Conservation (phyloP, 2,113 vertebrate species). For the Oryzias celebensis region DNA sequence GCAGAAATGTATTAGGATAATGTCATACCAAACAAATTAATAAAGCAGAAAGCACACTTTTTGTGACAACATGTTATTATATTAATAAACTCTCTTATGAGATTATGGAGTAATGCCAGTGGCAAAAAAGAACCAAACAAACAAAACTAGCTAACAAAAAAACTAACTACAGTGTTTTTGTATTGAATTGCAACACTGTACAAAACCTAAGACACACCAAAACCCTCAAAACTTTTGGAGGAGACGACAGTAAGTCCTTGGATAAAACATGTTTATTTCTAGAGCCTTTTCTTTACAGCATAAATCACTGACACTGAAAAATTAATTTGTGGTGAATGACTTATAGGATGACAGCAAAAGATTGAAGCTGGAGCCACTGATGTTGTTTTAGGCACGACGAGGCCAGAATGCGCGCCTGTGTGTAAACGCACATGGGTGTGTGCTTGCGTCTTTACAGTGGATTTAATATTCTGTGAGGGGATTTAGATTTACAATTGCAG, state of each 20-base stretch:
- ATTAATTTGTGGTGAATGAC: conserved; percentile 63
- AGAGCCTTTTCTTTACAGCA: conserved; percentile 52
- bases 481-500: conserved; percentile 26
- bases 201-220: conserved; percentile 15
- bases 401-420: conserved; percentile 11
- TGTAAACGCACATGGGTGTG: conserved; percentile 1
- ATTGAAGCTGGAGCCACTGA: conserved; percentile 50
- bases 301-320: conserved; percentile 70
- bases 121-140: no score
- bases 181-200: conserved; percentile 1
- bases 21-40: no score
- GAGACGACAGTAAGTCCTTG: conserved; percentile 34
- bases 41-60: no score
- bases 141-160: no score
- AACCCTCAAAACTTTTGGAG: conserved; percentile 7
- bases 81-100: no score
- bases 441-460: conserved; percentile 4
- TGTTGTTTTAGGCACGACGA: conserved; percentile 65
- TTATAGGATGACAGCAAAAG: conserved; percentile 71
- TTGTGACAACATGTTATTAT: no score
- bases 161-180: not conserved
- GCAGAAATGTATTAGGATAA: no score
- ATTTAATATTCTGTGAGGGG: conserved; percentile 32
- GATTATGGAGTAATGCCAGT: no score
- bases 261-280: conserved; percentile 42